These are phyloP conservation scores for Amphimallon solstitiale DNA, from an alignment of 2,888 invertebrate species.

Conservation along the genomic window DNA sequence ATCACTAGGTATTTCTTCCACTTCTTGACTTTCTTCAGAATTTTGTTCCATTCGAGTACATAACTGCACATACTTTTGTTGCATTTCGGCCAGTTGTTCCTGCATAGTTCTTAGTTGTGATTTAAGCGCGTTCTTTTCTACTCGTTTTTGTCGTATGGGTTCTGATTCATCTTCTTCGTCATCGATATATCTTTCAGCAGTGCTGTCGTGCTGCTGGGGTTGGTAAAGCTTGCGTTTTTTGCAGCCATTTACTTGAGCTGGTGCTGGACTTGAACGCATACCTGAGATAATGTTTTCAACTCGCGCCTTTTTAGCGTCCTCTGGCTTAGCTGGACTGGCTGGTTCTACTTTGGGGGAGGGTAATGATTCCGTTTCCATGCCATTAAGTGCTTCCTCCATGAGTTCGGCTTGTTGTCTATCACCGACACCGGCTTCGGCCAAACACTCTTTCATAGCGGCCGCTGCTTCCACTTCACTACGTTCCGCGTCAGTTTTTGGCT, in stretches of 20 bases:
- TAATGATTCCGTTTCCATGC: constrained; percentile 71
- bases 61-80: constrained; percentile 88
- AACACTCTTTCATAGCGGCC: constrained; percentile 67
- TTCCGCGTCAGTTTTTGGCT: constrained; percentile 60
- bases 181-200: constrained; percentile 73
- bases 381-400: constrained; percentile 71
- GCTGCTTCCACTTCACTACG: constrained; percentile 49
- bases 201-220: constrained; percentile 90
- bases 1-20: constrained; percentile 79
- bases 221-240: constrained; percentile 96
- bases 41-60: constrained; percentile 87
- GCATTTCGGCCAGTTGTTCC: constrained; percentile 90
- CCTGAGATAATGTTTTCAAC: constrained; percentile 95
- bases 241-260: constrained; percentile 87
- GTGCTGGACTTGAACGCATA: constrained; percentile 89
- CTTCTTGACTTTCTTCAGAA: constrained; percentile 79
- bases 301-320: constrained; percentile 89
- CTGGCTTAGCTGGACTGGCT: constrained; percentile 68
- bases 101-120: constrained; percentile 88
- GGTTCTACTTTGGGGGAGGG: constrained; percentile 69
- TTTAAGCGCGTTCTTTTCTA: constrained; percentile 87
- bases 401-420: constrained; percentile 65
- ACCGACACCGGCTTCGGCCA: constrained; percentile 71
- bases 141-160: constrained; percentile 84
- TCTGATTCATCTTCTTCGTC: constrained; percentile 81